Percentiles rank a stretch among this genome's conserved stretches.
phyloP scores from a whole-genome alignment of 1,140 invertebrate genomes.

The Triops longicaudatus region DNA sequence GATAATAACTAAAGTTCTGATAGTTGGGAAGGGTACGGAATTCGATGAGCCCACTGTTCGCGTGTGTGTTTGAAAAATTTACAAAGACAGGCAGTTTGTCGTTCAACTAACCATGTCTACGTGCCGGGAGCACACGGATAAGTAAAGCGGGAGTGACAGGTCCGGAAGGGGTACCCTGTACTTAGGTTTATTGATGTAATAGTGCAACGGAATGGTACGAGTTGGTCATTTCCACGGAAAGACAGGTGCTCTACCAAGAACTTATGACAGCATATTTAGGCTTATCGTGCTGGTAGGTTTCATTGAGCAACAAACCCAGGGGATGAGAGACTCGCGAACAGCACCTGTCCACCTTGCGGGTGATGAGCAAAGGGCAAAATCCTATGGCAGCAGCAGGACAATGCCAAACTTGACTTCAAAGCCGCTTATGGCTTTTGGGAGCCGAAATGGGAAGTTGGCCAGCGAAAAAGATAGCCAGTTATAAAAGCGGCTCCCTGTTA shows the following conservation, averaged over 20 bases:
- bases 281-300: slow-evolving; percentile 1
- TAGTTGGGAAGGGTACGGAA: no score
- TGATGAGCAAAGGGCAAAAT: not conserved
- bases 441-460: no score
- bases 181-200: slow-evolving; percentile 7
- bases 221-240: not conserved
- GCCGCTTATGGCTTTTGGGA: not conserved
- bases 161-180: slow-evolving; percentile 10
- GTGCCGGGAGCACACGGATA: not conserved
- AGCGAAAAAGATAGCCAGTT: not conserved
- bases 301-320: not conserved
- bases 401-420: not conserved
- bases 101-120: not conserved
- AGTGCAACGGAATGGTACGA: not conserved
- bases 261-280: not conserved
- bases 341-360: slow-evolving; percentile 4
- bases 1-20: no score
- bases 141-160: not conserved
- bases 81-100: not conserved
- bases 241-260: not conserved
- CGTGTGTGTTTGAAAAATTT: no score
- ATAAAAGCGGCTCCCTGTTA: not conserved
- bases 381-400: not conserved
- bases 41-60: no score
- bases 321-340: not conserved